Conservation (phyloP, 2,113 vertebrate species). For the Chaetorhynchus papuensis region DNA sequence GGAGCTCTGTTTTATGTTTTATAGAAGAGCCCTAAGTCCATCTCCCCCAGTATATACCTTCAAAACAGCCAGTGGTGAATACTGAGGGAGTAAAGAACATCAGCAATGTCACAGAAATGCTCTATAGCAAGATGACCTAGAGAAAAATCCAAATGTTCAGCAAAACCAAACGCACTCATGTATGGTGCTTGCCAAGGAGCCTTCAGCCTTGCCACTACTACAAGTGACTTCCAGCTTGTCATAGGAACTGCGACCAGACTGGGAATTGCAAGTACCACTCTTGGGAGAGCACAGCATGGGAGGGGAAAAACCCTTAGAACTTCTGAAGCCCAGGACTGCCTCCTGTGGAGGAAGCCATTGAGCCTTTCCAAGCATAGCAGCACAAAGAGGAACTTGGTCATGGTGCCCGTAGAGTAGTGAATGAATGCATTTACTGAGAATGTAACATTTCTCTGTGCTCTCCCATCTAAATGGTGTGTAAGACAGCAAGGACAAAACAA, state of each 20-base stretch:
- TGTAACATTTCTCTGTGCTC: background rate
- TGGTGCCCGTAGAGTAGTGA: rapidly evolving
- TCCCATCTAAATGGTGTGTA: background rate
- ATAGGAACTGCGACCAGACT: background rate
- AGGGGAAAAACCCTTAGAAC: background rate
- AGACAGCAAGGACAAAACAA: background rate
- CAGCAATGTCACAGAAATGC: background rate
- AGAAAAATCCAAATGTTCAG: background rate
- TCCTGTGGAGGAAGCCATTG: background rate
- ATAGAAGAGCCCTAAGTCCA: background rate
- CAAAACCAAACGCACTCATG: background rate
- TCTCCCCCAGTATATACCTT: background rate
- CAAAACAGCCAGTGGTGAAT: background rate
- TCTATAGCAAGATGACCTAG: background rate
- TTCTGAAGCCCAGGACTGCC: background rate
- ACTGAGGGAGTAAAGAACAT: background rate
- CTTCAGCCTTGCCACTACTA: background rate
- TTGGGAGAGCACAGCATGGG: background rate
- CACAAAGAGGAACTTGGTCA: background rate
- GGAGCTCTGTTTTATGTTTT: background rate
- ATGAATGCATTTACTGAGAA: background rate
- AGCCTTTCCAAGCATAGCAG: background rate
- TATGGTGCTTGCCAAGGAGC: background rate
- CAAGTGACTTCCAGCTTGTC: background rate
- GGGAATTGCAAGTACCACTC: background rate